phyloP scores from a whole-genome alignment of 2,797 vertebrate genomes.

The Streptopelia turtur region DNA sequence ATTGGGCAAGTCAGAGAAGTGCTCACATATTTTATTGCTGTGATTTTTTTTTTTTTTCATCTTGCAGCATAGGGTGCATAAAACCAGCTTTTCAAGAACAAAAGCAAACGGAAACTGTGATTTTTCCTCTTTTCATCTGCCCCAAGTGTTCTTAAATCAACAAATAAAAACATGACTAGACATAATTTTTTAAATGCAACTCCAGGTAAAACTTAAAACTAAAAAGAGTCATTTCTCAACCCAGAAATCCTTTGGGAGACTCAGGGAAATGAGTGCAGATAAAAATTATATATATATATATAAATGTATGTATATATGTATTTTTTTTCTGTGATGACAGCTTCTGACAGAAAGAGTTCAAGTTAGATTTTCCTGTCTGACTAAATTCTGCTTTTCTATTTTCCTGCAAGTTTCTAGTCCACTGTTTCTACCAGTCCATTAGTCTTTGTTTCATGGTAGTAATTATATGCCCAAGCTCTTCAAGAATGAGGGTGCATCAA shows the following conservation, averaged over 20 bases:
- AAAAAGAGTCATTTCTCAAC: neutral
- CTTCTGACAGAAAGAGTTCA: neutral
- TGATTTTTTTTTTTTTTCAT: neutral
- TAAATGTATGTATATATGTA: neutral
- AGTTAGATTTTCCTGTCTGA: neutral
- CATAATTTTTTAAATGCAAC: slow-evolving; percentile 21
- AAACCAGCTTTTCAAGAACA: slow-evolving; percentile 42
- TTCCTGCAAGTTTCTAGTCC: neutral
- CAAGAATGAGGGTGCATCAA: neutral
- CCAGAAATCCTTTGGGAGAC: neutral
- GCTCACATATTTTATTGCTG: slow-evolving; percentile 32
- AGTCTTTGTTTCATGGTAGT: slow-evolving; percentile 1
- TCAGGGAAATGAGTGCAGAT: neutral
- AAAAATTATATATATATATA: neutral
- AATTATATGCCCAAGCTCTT: neutral
- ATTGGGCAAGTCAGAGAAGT: slow-evolving; percentile 22
- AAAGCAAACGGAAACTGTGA: slow-evolving; percentile 47
- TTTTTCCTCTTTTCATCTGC: slow-evolving; percentile 17
- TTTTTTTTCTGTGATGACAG: neutral
- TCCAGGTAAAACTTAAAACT: slow-evolving; percentile 1
- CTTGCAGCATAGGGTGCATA: neutral
- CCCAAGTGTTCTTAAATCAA: slow-evolving; percentile 2
- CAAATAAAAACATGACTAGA: slow-evolving; percentile 31
- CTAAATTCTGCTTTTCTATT: neutral
- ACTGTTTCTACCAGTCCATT: neutral